Evolutionary conservation across 2,797 vertebrate species (phyloP).

Genomic region (Florisuga fusca): DNA sequence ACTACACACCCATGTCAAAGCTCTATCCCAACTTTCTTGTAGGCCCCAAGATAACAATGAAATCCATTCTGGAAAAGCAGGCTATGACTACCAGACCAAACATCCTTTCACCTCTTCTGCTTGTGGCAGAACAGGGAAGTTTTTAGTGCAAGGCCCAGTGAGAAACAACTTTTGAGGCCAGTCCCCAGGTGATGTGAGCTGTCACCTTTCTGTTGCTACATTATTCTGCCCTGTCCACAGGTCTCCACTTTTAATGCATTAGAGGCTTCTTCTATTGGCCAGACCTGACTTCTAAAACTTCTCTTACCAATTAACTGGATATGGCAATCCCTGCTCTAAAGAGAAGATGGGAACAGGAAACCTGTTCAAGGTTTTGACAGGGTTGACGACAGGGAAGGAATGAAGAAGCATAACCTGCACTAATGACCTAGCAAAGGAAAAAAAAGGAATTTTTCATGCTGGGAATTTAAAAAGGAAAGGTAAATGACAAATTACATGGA

Average conservation of each 20-base stretch:
- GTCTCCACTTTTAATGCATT: neutral
- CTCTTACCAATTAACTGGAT: neutral
- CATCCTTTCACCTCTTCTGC: neutral
- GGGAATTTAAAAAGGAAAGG: neutral
- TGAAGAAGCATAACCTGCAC: neutral
- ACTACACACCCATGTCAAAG: too few relatives aligned
- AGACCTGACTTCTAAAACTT: neutral
- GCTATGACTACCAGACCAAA: neutral
- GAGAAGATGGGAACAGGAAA: neutral
- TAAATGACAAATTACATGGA: neutral
- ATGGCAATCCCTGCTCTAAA: rapidly evolving
- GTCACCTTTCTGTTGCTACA: neutral
- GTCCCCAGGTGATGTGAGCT: too few relatives aligned
- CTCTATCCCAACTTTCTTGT: too few relatives aligned
- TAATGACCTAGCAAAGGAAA: neutral
- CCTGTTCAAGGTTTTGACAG: neutral
- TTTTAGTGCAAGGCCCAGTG: neutral
- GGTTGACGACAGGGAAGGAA: neutral
- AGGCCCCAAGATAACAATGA: neutral
- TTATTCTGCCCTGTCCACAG: neutral
- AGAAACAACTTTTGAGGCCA: neutral
- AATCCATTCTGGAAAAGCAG: slow-evolving; percentile 6
- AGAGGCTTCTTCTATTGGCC: neutral
- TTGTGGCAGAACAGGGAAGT: neutral
- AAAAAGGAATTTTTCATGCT: neutral